A percentile compares a stretch with the other conserved stretches of the same genome.
These are phyloP conservation scores for Chrysemys picta DNA, from an alignment of 2,113 vertebrate genomes.

Conservation along the genomic window DNA sequence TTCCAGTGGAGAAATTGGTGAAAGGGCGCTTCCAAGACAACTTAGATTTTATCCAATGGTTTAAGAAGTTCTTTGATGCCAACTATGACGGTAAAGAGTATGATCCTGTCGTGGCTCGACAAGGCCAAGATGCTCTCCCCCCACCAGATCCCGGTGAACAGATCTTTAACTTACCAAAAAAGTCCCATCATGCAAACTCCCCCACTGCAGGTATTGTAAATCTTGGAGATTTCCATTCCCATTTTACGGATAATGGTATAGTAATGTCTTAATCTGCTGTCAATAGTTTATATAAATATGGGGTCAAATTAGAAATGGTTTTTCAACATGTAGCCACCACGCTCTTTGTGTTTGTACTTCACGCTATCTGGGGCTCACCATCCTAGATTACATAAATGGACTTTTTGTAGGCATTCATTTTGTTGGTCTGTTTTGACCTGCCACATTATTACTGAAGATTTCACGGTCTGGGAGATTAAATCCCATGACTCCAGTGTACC, in stretches of 20 bases:
- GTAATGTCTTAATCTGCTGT: neutral
- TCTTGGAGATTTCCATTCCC: neutral
- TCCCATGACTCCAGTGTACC: neutral
- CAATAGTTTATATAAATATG: neutral
- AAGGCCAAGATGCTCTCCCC: conserved; percentile 97
- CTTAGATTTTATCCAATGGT: conserved; percentile 99
- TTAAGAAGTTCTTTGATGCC: conserved; percentile 99
- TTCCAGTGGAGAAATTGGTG: conserved; percentile 98
- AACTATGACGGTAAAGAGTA: conserved; percentile 99
- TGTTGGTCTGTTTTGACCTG: neutral
- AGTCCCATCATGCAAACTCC: conserved; percentile 96
- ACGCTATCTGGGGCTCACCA: neutral
- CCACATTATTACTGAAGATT: neutral
- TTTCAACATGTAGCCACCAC: accelerated
- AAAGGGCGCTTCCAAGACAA: conserved; percentile 99
- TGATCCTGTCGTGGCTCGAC: conserved; percentile 93
- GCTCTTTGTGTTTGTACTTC: neutral
- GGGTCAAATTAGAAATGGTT: neutral
- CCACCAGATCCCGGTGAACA: conserved; percentile 98
- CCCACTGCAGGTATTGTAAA: conserved; percentile 90
- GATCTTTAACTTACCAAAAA: conserved; percentile 99
- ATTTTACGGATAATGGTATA: neutral
- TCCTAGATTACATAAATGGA: neutral
- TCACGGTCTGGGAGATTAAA: neutral
- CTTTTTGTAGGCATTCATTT: neutral